Evolutionary conservation across 2,113 vertebrate genomes (phyloP), one percentile per base, ranked within the genome.

Genomic region (Empidonax traillii): DNA sequence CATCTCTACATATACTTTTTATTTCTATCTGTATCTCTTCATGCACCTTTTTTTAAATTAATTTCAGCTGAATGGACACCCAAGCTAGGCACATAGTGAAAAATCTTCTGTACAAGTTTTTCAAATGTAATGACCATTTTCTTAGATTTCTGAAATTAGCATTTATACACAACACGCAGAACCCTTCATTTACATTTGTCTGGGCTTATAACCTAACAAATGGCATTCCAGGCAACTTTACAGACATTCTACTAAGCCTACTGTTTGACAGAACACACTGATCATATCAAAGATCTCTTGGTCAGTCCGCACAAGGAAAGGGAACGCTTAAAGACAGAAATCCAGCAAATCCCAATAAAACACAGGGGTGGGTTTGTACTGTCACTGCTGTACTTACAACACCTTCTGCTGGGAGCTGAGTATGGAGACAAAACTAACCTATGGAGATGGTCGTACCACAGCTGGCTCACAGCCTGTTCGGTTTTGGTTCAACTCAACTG

Each of bases 71-170:
- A 98, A 98, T 97, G 98, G 97, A 98, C 98, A 98, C 98, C 98
- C 97, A 96, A 98, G 97, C 98, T 98, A 98, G 98, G 98, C 98
- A 98, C 98, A 96, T 98, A 98, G 98, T 98, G 98, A 98, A 98
- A 98, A 98, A 96, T 97, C 96, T 92, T 98, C 97, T 98, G 98
- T 98, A 98, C 98, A 98, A 97, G 95, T 98, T 96, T 96, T 97
- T 98, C 97, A 98, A 97, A 98, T 97, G 97, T 96, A 97, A 97
- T 96, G 97, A 98, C 95, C 76, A 75, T 73, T 96, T 62, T 90
- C 91, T 96, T 95, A 51, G 55, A 89, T 61, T 93, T 96, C 94
- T 67, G 95, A 96, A 98, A 96, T 95, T 79, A 85, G 96, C 87
- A 93, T 97, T 96, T 97, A 92, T 97, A 97, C 96, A 97, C 96